phyloP scores from a whole-genome alignment of 2,113 vertebrate genomes.

The Myotis yumanensis region DNA sequence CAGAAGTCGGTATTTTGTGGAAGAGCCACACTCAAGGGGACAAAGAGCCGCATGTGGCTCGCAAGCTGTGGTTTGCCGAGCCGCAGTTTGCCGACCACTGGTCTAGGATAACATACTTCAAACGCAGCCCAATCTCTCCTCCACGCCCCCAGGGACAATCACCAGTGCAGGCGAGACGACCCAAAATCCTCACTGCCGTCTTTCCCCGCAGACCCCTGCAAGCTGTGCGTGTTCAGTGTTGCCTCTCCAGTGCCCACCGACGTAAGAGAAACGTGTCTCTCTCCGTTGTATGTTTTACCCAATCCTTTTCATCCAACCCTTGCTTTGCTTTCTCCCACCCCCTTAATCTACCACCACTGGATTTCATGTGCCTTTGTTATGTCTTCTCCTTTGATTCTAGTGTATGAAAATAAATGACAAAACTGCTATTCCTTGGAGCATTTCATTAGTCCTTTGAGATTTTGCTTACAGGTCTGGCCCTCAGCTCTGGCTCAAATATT shows the following conservation, averaged over 20 bases:
- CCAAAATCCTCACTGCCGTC: background rate
- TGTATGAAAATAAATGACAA: background rate
- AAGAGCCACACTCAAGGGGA: too few species aligned
- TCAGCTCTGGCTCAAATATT: background rate
- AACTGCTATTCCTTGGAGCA: background rate
- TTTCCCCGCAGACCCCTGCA: accelerated
- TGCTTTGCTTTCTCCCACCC: background rate
- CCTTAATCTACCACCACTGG: background rate
- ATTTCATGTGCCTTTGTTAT: too few species aligned
- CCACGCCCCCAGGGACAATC: background rate
- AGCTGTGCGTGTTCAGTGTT: accelerated
- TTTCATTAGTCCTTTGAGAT: background rate
- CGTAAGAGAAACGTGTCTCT: background rate
- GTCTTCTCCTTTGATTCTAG: background rate
- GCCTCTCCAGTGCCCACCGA: accelerated
- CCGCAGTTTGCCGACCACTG: too few species aligned
- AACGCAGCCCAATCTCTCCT: background rate
- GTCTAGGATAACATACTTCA: too few species aligned
- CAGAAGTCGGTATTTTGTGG: too few species aligned
- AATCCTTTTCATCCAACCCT: background rate
- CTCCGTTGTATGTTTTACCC: too few species aligned
- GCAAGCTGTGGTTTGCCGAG: too few species aligned
- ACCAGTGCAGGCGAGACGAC: accelerated
- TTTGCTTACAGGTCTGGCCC: background rate
- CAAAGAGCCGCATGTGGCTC: too few species aligned